Evolutionary conservation across 2,888 invertebrate species (phyloP), one percentile per base, ranked within the genome.

Genomic region (Tiphia femorata): DNA sequence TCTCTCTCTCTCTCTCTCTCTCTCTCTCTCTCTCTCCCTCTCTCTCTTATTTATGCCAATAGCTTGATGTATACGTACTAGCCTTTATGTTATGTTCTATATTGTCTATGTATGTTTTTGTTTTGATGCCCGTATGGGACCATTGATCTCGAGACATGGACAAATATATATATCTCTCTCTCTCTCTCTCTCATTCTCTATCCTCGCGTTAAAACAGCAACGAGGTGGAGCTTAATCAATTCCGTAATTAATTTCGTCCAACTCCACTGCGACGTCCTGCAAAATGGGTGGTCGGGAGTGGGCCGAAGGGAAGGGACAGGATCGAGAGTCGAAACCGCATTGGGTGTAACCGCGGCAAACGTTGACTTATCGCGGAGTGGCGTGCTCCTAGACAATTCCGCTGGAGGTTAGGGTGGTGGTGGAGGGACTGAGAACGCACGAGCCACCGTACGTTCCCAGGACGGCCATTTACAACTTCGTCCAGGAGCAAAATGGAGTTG

Each of bases 391-490:
- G 60, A 49, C 41, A 58, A 64, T 64, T 59, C 67, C 49, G 46
- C 47, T n/a, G n/a, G 35, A 37, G 61, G 67, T 67, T 64, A 70
- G 66, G 51, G 58, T n/a, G n/a, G n/a, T n/a, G n/a, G n/a, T n/a
- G n/a, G n/a, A n/a, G n/a, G n/a, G n/a, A 3, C 33, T 5, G 33
- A 33, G 33, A 33, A 33, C 33, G 33, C n/a, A 14, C 52, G 43
- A 30, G 51, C 38, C 54, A 30, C 53, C 46, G 54, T n/a, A n/a
- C n/a, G n/a, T 49, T 66, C 70, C 70, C 68, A 55, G 56, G 52
- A 47, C 70, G 70, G 64, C 67, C 68, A 67, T 69, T 69, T 69
- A 44, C 64, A 69, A 69, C 51, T 69, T 70, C 44, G 49, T 53
- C 48, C 50, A 38, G 43, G n/a, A n/a, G 51, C 54, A 54, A 70